phyloP scores from a whole-genome alignment of 2,797 vertebrate genomes.

The Helicolenus hilgendorfi region DNA sequence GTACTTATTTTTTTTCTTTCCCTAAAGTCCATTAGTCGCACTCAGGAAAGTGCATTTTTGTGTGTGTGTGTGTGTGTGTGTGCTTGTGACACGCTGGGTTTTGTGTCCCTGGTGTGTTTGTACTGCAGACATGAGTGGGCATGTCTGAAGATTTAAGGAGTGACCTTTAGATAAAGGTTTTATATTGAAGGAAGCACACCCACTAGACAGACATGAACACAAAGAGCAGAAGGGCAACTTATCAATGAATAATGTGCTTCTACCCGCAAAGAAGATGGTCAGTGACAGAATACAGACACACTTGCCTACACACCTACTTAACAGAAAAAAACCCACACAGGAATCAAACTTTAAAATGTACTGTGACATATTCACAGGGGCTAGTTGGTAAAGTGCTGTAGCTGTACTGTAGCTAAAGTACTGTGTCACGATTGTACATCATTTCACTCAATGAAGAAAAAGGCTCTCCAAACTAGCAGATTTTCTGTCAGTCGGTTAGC shows the following conservation, averaged over 20 bases:
- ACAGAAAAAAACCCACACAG: background rate
- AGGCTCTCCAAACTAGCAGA: background rate
- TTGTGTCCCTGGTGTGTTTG: slow-evolving; percentile 3
- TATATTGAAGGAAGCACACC: slow-evolving; percentile 51
- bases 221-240: slow-evolving; percentile 56
- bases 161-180: slow-evolving; percentile 73
- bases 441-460: background rate
- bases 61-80: background rate
- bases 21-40: background rate
- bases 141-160: slow-evolving; percentile 53
- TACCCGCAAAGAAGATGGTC: slow-evolving; percentile 15
- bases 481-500: background rate
- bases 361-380: background rate
- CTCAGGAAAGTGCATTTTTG: background rate
- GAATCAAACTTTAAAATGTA: background rate
- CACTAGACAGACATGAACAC: slow-evolving; percentile 13
- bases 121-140: slow-evolving; percentile 22
- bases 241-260: slow-evolving; percentile 49
- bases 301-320: background rate
- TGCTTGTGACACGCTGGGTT: background rate
- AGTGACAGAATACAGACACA: slow-evolving; percentile 38
- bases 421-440: background rate
- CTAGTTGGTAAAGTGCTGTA: background rate
- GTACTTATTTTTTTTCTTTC: background rate
- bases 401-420: background rate